Evolutionary conservation across 2,797 vertebrate genomes (phyloP).

Genomic region (Pangasius macronema): DNA sequence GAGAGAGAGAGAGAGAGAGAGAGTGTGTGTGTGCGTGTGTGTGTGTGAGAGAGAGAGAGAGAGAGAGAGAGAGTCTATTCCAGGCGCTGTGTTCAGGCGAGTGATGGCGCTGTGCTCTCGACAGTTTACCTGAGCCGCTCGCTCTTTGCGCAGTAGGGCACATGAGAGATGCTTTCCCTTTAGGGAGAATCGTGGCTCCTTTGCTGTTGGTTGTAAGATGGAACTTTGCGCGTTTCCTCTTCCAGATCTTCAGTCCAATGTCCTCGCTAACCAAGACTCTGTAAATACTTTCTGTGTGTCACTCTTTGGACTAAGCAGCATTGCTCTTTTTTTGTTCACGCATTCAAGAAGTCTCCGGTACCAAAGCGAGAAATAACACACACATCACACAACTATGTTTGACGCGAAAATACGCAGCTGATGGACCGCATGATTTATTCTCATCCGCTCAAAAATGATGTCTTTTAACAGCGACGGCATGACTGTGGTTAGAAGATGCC

Average conservation of each 20-base stretch:
- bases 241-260: neutral
- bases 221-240: conserved; percentile 19
- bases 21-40: no score
- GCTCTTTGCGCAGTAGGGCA: conserved; percentile 39
- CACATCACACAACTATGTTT: conserved; percentile 27
- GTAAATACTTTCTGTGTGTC: neutral
- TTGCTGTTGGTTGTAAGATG: conserved; percentile 20
- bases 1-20: conserved; percentile 5
- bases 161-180: conserved; percentile 21
- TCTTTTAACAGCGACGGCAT: conserved; percentile 82
- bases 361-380: neutral
- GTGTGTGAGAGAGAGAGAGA: neutral
- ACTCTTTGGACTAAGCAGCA: neutral
- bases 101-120: conserved; percentile 37
- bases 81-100: neutral
- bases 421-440: conserved; percentile 6
- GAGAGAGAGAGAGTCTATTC: neutral
- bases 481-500: conserved; percentile 95
- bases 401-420: conserved; percentile 41
- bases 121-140: conserved; percentile 19
- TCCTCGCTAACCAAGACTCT: neutral
- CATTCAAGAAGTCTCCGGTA: neutral
- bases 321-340: conserved; percentile 7
- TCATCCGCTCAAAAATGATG: conserved; percentile 62
- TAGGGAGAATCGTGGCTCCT: conserved; percentile 4